Evolutionary conservation across 2,888 invertebrate species (phyloP).

Genomic region (Neria commutata): DNA sequence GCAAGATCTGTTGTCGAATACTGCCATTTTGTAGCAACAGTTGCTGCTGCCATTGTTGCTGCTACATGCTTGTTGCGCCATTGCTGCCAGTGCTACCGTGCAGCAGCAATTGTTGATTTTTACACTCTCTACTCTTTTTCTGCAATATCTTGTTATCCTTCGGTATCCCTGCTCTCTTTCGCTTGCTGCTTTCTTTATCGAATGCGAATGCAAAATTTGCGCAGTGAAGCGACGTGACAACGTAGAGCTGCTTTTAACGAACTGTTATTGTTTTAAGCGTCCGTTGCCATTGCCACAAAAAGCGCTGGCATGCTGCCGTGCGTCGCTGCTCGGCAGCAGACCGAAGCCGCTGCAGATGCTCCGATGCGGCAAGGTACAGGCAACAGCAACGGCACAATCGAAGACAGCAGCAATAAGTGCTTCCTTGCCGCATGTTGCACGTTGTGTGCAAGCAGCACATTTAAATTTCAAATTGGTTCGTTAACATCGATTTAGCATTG

Average conservation of each 20-base stretch:
- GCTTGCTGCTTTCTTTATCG: not conserved
- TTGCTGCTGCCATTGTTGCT: no score
- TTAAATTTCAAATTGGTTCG: constrained; percentile 53
- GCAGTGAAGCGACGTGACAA: constrained; percentile 36
- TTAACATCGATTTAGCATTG: constrained; percentile 54
- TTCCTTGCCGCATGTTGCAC: constrained; percentile 27
- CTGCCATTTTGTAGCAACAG: not conserved
- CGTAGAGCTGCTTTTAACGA: constrained; percentile 54
- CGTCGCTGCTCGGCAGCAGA: constrained; percentile 20
- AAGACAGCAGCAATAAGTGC: not conserved
- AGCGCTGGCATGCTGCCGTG: not conserved
- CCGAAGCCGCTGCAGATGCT: no score
- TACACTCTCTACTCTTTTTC: not conserved
- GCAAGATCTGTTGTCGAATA: not conserved
- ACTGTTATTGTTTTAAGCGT: constrained; percentile 38
- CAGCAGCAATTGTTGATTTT: not conserved
- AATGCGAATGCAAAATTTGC: not conserved
- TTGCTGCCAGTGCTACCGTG: not conserved
- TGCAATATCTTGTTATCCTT: not conserved
- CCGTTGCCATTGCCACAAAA: constrained; percentile 14
- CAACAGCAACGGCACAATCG: constrained; percentile 46
- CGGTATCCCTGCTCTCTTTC: not conserved
- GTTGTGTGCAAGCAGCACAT: constrained; percentile 48
- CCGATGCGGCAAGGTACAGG: constrained; percentile 42
- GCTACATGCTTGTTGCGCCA: not conserved